phyloP scores from a whole-genome alignment of 2,797 vertebrate species.

The Pogonophryne albipinna region DNA sequence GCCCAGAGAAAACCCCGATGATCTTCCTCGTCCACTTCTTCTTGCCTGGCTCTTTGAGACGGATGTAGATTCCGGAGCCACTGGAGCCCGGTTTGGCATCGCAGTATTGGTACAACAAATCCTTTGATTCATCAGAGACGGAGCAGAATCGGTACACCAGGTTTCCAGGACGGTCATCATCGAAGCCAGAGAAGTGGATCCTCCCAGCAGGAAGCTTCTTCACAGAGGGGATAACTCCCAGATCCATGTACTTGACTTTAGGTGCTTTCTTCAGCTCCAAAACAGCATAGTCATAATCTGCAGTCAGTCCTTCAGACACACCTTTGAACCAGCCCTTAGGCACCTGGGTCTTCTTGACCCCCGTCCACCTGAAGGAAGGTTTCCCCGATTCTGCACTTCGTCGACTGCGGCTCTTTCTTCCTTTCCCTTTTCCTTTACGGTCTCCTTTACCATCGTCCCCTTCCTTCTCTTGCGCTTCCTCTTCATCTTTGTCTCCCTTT shows the following conservation, averaged over 20 bases:
- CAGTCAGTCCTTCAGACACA: slow-evolving; percentile 80
- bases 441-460: slow-evolving; percentile 61
- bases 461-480: slow-evolving; percentile 51
- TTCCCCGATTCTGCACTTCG: slow-evolving; percentile 75
- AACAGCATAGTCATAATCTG: slow-evolving; percentile 96
- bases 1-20: slow-evolving; percentile 94
- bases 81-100: slow-evolving; percentile 95
- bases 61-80: slow-evolving; percentile 95
- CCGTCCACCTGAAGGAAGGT: slow-evolving; percentile 94
- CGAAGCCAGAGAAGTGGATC: slow-evolving; percentile 98
- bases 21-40: slow-evolving; percentile 96
- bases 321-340: slow-evolving; percentile 95
- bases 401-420: slow-evolving; percentile 72
- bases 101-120: slow-evolving; percentile 96
- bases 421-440: slow-evolving; percentile 72
- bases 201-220: slow-evolving; percentile 91
- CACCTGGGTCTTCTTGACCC: slow-evolving; percentile 93
- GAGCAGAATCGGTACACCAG: slow-evolving; percentile 97
- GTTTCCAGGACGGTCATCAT: slow-evolving; percentile 90
- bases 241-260: slow-evolving; percentile 92
- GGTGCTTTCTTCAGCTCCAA: slow-evolving; percentile 94
- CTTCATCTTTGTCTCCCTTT: slow-evolving; percentile 64
- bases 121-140: slow-evolving; percentile 93
- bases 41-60: slow-evolving; percentile 91
- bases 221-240: slow-evolving; percentile 91